Percentiles rank a stretch among this genome's conserved stretches.
These are phyloP conservation scores for Phymastichus coffea DNA, from an alignment of 1,140 invertebrate species.

Conservation along the genomic window DNA sequence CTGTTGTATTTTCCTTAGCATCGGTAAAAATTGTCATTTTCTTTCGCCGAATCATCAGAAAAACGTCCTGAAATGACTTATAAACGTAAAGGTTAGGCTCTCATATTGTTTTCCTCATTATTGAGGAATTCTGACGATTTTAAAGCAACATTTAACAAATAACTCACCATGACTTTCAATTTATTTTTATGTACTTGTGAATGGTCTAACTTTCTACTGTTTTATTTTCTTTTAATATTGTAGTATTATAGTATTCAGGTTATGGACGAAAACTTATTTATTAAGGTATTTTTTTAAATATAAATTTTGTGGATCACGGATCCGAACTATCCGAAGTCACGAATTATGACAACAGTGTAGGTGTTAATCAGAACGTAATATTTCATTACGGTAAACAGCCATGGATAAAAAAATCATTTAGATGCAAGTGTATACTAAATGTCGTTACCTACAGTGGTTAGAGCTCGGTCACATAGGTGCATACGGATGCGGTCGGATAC, in stretches of 20 bases:
- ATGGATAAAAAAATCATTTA: no score
- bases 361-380: no score
- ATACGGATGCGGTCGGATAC: no score
- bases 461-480: no score
- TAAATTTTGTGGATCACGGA: slow-evolving; percentile 13
- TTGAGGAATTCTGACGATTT: neutral
- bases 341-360: slow-evolving; percentile 11
- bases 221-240: neutral
- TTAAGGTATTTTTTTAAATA: no score
- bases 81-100: slow-evolving; percentile 30
- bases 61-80: slow-evolving; percentile 78
- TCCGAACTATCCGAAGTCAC: no score
- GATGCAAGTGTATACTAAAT: no score
- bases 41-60: slow-evolving; percentile 96
- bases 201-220: neutral
- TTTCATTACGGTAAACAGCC: no score
- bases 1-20: slow-evolving; percentile 92
- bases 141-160: neutral
- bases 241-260: neutral
- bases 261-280: neutral
- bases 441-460: no score
- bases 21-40: slow-evolving; percentile 98
- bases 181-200: neutral
- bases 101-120: slow-evolving; percentile 4
- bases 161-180: slow-evolving; percentile 18